A percentile compares a stretch with the other conserved stretches of the same genome.
Evolutionary conservation across 1,140 invertebrate genomes (phyloP).

Genomic region (Brachionus koreanus): DNA sequence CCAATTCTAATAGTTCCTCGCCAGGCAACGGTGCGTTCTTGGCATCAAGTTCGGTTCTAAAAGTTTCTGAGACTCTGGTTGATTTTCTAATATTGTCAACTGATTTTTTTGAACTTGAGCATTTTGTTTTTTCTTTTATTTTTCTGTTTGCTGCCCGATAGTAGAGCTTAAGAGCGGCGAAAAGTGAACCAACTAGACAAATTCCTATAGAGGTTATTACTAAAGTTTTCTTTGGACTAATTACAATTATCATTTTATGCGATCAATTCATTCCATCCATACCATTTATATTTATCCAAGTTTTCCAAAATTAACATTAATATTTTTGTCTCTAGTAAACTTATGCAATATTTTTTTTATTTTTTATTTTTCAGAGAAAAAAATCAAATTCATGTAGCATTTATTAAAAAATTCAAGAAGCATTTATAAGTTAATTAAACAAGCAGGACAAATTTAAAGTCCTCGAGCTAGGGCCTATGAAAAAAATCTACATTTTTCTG

Average conservation of each 20-base stretch:
- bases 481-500: neutral
- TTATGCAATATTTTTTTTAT: neutral
- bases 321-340: neutral
- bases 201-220: slow-evolving; percentile 23
- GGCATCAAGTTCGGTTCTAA: neutral
- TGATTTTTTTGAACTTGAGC: neutral
- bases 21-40: neutral
- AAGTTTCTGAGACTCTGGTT: neutral
- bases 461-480: neutral
- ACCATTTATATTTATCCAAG: neutral
- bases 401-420: neutral
- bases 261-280: neutral
- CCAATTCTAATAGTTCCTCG: slow-evolving; percentile 26
- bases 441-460: slow-evolving; percentile 5
- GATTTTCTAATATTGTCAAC: neutral
- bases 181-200: slow-evolving; percentile 26
- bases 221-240: slow-evolving; percentile 23
- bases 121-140: neutral
- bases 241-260: slow-evolving; percentile 32
- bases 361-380: neutral
- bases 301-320: neutral
- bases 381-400: neutral
- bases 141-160: neutral
- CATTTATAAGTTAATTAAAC: slow-evolving; percentile 7
- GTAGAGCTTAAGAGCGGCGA: slow-evolving; percentile 18